These are phyloP conservation scores for Augochlorella aurata DNA, from an alignment of 2,888 invertebrate genomes.

Conservation along the genomic window DNA sequence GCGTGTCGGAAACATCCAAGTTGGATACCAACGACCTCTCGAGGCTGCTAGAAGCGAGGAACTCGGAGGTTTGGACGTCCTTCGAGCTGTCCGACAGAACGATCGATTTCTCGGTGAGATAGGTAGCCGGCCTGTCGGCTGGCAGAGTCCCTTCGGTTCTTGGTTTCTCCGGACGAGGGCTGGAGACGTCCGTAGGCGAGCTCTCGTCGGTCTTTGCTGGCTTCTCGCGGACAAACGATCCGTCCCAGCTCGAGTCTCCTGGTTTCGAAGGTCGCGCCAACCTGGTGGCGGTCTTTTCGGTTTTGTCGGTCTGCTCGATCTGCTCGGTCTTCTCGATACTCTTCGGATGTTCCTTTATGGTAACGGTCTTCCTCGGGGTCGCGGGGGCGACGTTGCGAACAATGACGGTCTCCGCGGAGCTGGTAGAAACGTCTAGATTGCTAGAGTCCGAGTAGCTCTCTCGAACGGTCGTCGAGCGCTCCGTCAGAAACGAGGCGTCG, in stretches of 20 bases:
- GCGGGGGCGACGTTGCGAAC: constrained; percentile 73
- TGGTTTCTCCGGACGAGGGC: background rate
- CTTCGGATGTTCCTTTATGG: constrained; percentile 28
- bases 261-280: constrained; percentile 70
- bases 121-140: constrained; percentile 11
- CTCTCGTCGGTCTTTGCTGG: constrained; percentile 50
- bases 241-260: constrained; percentile 77
- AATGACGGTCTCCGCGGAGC: constrained; percentile 73
- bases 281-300: constrained; percentile 65
- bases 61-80: constrained; percentile 32
- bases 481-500: constrained; percentile 64
- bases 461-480: constrained; percentile 55
- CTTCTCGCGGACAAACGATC: constrained; percentile 73
- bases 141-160: background rate
- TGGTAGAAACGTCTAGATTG: constrained; percentile 70
- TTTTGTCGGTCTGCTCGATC: constrained; percentile 21
- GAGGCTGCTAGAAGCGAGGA: constrained; percentile 31
- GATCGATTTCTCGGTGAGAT: constrained; percentile 35
- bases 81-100: constrained; percentile 40
- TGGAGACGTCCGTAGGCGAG: background rate
- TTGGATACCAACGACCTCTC: constrained; percentile 40
- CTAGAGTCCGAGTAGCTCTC: constrained; percentile 71
- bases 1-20: constrained; percentile 45
- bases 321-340: background rate
- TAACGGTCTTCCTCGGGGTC: constrained; percentile 43